Evolutionary conservation across 2,888 invertebrate species (phyloP).

Genomic region (Gastrophysa polygoni): DNA sequence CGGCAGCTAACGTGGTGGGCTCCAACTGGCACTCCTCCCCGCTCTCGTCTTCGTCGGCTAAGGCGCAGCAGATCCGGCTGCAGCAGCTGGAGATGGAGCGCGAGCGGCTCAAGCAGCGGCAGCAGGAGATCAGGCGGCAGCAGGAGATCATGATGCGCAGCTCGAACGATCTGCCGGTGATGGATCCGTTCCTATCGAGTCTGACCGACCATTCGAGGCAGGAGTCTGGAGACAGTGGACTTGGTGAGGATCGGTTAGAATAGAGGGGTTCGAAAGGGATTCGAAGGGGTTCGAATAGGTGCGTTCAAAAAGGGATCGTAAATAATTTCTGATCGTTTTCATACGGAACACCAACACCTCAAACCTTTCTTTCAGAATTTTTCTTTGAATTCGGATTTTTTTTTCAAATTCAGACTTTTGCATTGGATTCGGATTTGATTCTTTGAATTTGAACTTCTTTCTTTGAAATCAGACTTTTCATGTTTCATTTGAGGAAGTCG

Average conservation of each 20-base stretch:
- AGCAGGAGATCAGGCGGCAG: slow-evolving; percentile 89
- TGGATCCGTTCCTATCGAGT: slow-evolving; percentile 82
- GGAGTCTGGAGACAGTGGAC: slow-evolving; percentile 93
- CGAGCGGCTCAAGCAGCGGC: slow-evolving; percentile 85
- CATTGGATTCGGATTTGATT: too few species aligned
- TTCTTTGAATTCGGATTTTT: too few species aligned
- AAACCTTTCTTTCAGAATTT: too few species aligned
- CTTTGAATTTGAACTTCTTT: too few species aligned
- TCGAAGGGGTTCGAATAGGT: too few species aligned
- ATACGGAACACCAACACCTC: too few species aligned
- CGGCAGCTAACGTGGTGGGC: slow-evolving; percentile 42
- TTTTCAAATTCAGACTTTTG: too few species aligned
- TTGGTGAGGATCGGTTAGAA: slow-evolving; percentile 63
- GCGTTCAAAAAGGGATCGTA: too few species aligned
- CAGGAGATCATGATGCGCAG: slow-evolving; percentile 77
- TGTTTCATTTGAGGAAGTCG: too few species aligned
- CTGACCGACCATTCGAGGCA: slow-evolving; percentile 90
- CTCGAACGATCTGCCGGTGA: slow-evolving; percentile 67
- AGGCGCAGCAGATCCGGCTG: slow-evolving; percentile 77
- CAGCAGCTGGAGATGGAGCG: slow-evolving; percentile 87
- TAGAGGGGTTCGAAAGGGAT: too few species aligned
- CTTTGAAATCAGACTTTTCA: too few species aligned
- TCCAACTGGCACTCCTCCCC: slow-evolving; percentile 54
- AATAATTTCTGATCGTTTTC: too few species aligned
- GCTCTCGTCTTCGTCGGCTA: slow-evolving; percentile 65